Conservation (phyloP, 2,888 invertebrate species). For the Heliconius hortense region DNA sequence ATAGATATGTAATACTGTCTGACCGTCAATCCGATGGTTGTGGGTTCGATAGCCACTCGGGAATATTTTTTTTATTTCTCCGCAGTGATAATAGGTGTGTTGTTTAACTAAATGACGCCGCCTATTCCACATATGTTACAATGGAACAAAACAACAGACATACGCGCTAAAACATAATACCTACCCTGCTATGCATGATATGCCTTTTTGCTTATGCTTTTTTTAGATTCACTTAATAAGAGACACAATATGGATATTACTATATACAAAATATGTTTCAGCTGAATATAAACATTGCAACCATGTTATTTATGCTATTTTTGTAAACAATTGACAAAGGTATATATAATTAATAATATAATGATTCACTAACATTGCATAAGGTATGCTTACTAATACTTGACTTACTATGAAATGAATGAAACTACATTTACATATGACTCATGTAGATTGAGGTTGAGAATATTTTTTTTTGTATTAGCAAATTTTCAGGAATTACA, state of each 20-base stretch:
- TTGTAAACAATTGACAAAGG: conserved; percentile 2
- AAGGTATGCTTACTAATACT: background rate
- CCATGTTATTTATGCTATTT: conserved; percentile 1
- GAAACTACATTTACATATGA: background rate
- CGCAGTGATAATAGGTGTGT: too few relatives aligned
- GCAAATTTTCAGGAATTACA: too few relatives aligned
- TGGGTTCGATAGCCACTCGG: background rate
- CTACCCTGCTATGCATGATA: too few relatives aligned
- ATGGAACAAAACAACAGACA: too few relatives aligned
- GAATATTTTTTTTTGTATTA: background rate
- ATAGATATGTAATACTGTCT: background rate
- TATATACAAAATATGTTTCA: background rate
- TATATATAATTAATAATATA: background rate
- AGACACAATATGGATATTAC: background rate
- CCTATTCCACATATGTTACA: too few relatives aligned
- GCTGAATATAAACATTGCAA: background rate
- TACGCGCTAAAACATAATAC: too few relatives aligned
- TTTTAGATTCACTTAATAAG: too few relatives aligned
- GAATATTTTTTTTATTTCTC: too few relatives aligned
- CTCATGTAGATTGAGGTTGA: too few relatives aligned
- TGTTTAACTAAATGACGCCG: too few relatives aligned
- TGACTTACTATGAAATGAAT: background rate
- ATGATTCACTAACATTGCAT: background rate
- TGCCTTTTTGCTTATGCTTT: too few relatives aligned
- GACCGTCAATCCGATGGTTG: background rate